phyloP scores from a whole-genome alignment of 2,888 invertebrate genomes.

The Drosophila nigricruria region DNA sequence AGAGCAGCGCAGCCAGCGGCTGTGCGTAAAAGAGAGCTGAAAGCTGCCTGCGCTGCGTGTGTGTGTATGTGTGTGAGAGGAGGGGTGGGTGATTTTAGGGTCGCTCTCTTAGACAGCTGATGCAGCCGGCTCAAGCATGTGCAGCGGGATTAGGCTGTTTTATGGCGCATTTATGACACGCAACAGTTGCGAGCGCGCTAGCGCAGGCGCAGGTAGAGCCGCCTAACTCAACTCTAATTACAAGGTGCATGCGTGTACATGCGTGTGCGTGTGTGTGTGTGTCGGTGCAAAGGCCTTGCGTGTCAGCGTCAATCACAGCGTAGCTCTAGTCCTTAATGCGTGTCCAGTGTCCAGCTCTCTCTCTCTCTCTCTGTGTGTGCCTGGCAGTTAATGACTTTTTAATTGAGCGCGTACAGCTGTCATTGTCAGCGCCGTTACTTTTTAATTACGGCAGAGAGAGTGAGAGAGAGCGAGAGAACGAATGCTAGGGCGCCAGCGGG shows the following conservation, averaged over 20 bases:
- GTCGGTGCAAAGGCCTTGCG: constrained; percentile 54
- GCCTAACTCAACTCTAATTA: constrained; percentile 63
- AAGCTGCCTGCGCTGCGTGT: constrained; percentile 3
- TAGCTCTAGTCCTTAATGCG: constrained; percentile 56
- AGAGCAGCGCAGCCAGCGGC: constrained; percentile 10
- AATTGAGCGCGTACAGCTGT: constrained; percentile 78
- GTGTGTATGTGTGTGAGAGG: neutral
- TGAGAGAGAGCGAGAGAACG: constrained; percentile 15
- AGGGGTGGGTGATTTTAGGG: constrained; percentile 20
- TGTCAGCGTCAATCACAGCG: constrained; percentile 72
- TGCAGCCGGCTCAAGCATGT: constrained; percentile 48
- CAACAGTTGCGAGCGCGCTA: constrained; percentile 62
- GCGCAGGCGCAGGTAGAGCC: constrained; percentile 36
- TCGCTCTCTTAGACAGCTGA: constrained; percentile 52
- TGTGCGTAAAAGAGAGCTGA: constrained; percentile 8
- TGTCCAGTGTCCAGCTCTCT: constrained; percentile 37
- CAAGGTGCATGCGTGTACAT: constrained; percentile 52
- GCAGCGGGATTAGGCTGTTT: constrained; percentile 65
- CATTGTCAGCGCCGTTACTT: constrained; percentile 74
- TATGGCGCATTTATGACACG: constrained; percentile 71
- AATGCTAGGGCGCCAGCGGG: constrained; percentile 19
- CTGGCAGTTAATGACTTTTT: constrained; percentile 77
- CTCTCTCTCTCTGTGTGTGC: constrained; percentile 30
- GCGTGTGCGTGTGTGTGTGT: constrained; percentile 5
- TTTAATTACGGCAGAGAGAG: constrained; percentile 60